phyloP scores from a whole-genome alignment of 2,797 vertebrate species.

The Poeciliopsis gracilis region DNA sequence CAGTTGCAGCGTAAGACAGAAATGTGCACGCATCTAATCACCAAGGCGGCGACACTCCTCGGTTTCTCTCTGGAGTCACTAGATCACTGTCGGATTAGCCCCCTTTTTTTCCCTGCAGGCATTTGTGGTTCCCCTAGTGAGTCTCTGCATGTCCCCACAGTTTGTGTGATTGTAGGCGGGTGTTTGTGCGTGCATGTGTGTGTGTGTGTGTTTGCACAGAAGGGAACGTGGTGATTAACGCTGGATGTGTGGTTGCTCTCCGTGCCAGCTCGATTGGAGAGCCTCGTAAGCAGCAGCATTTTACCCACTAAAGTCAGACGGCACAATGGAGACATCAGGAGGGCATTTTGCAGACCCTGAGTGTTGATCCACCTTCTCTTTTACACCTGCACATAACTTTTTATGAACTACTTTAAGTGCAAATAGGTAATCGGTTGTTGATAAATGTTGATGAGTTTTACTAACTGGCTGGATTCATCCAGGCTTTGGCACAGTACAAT shows the following conservation, averaged over 20 bases:
- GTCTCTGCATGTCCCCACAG: conserved; percentile 45
- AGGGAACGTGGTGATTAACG: conserved; percentile 74
- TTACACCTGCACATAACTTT: conserved; percentile 15
- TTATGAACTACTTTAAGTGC: conserved; percentile 1
- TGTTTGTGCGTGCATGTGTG: conserved; percentile 15
- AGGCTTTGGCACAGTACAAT: neutral
- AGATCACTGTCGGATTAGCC: conserved; percentile 82
- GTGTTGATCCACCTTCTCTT: conserved; percentile 13
- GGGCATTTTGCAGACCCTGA: conserved; percentile 7
- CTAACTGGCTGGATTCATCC: conserved; percentile 6
- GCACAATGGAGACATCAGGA: conserved; percentile 75
- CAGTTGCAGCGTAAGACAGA: neutral
- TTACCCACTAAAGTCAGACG: conserved; percentile 58
- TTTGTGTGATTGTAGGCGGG: conserved; percentile 24
- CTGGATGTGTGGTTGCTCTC: conserved; percentile 67
- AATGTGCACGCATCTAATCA: conserved; percentile 9
- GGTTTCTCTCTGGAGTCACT: conserved; percentile 73
- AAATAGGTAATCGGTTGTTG: neutral
- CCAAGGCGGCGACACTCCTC: conserved; percentile 59
- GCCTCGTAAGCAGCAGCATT: conserved; percentile 79
- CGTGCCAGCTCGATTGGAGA: conserved; percentile 66
- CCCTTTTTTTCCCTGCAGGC: conserved; percentile 68
- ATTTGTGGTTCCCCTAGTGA: conserved; percentile 65
- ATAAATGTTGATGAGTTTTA: neutral
- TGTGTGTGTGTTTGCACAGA: conserved; percentile 17